Base-by-base conservation (phyloP, 1,140 invertebrate species). In the Zaprionus lachaisei region DNA sequence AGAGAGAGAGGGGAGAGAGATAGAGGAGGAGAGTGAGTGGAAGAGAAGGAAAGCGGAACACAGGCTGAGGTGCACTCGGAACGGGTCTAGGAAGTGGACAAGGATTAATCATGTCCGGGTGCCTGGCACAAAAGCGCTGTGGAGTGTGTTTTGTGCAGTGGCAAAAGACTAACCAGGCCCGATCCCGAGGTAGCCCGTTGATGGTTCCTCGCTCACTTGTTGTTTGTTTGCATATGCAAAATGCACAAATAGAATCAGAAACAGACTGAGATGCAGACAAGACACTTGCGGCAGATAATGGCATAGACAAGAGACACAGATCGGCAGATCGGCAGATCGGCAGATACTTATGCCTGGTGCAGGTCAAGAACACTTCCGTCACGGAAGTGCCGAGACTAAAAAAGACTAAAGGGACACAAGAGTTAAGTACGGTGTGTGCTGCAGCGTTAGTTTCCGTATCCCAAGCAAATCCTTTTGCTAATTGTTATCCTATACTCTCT, bases 391-490 rank as follows among this genome's bases (percentile, higher is more conserved):
- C 81, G 64, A 78, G 66, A 64, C 66, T 28, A 57, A 28, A 34
- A 54, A 49, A 67, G 55, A 74, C 58, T 58, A 71, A 81, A 84
- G 78, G 83, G 80, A 87, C 85, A 89, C 84, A 89, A 15, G 41
- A 89, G 84, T 81, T 87, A 87, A 89, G 84, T 87, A 80, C 71
- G 38, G 72, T 69, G 37, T 38, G 72, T 69, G 37, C 14, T 38
- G 64, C 72, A 63, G 67, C 34, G 54, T 63, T 69, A 89, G 83
- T 81, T 87, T 89, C 84, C 85, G 84, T 87, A 75, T 67, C 80
- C 34, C 78, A 44, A 11, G 64, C 65, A 90, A 89, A 89, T 89
- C 84, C 84, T 89, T 89, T 89, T 34, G 81, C 78, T 89, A 89
- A 89, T 89, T 89, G 85, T 84, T 89, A 89, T 87, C 84, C 84